Evolutionary conservation across 2,113 vertebrate species (phyloP).

Genomic region (Rhegmatorhina hoffmannsi): DNA sequence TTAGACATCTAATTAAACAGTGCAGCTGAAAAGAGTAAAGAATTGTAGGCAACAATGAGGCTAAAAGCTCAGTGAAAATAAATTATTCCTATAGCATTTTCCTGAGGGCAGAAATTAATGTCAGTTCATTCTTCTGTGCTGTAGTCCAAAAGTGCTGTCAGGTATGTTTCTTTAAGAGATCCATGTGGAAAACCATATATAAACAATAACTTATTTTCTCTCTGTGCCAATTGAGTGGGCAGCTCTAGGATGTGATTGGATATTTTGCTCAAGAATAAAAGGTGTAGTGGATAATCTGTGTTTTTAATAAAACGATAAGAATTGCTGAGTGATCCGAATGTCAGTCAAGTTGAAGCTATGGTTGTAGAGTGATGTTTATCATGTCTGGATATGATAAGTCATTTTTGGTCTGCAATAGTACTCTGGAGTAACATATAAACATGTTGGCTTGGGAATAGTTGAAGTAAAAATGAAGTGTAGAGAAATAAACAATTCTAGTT

Average conservation of each 20-base stretch:
- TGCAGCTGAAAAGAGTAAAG: neutral
- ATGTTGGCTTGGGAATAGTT: neutral
- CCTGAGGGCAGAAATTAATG: neutral
- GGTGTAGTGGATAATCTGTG: neutral
- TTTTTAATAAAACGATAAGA: neutral
- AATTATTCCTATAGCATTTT: neutral
- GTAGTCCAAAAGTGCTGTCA: neutral
- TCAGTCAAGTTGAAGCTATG: neutral
- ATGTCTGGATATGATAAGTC: neutral
- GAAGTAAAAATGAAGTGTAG: neutral
- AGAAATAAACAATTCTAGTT: neutral
- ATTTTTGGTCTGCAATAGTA: neutral
- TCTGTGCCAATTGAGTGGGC: neutral
- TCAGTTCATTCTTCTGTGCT: neutral
- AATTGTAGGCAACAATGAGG: neutral
- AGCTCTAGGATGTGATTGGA: neutral
- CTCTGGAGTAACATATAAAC: neutral
- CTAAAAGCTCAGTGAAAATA: neutral
- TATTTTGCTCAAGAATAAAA: neutral
- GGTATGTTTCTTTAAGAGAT: neutral
- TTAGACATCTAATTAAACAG: neutral
- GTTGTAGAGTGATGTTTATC: neutral
- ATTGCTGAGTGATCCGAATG: neutral
- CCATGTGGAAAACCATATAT: neutral
- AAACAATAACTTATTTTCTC: neutral